Base-by-base conservation (phyloP, 2,888 invertebrate genomes). In the Galeruca laticollis region DNA sequence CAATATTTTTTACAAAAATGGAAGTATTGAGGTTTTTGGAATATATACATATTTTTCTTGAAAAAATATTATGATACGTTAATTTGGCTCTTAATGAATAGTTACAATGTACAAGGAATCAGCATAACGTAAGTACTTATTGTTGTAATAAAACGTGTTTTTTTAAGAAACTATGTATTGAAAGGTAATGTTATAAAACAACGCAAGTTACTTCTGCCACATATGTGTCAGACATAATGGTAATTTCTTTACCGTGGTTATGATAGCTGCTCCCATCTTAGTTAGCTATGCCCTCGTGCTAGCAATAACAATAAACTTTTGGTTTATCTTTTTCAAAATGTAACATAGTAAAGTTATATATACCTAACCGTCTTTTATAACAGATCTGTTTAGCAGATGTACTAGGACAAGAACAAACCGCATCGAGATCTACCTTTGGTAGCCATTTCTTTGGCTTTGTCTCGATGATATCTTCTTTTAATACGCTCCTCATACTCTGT, bases 1-100 rank as follows among this genome's bases (percentile, higher is more conserved):
- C n/a, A n/a, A n/a, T n/a, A n/a, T n/a, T n/a, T n/a, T n/a, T n/a
- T n/a, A n/a, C n/a, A n/a, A n/a, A n/a, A n/a, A n/a, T n/a, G n/a
- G n/a, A n/a, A n/a, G n/a, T n/a, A 13, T 4, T 20, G 20, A 54
- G 9, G 5, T 54, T 54, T 9, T 31, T 20, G 18, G 13, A 54
- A 9, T 18, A 20, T 54, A 54, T 54, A n/a, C n/a, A n/a, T n/a
- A n/a, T 40, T 40, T 54, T 9, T 54, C 3, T 54, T 54, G n/a
- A 33, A 33, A 33, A 4, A 26, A 10, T 54, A 13, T 31, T 18
- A 54, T 21, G 21, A 54, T 54, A 54, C 21, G 54, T 5, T 31
- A 2, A 26, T 54, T 54, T 21, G 13, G 3, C 18, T 54, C 21
- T n/a, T n/a, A n/a, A n/a, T 33, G 33, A 33, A 33, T 33, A 33